A percentile compares a stretch with the other conserved stretches of the same genome.
Evolutionary conservation across 2,797 vertebrate genomes (phyloP).

Genomic region (Coccyzus lansbergi): DNA sequence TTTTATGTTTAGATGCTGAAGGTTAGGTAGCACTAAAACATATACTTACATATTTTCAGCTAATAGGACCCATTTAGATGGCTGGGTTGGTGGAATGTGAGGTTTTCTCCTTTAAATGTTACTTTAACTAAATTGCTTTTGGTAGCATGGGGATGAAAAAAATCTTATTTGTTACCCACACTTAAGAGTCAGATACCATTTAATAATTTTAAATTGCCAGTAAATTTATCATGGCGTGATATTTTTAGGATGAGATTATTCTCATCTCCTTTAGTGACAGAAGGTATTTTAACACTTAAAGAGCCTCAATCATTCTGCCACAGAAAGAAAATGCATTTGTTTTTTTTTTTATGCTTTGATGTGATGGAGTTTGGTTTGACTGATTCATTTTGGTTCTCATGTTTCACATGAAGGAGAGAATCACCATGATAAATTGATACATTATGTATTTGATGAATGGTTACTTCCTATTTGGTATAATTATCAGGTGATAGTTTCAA

Average conservation of each 20-base stretch:
- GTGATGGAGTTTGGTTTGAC: conserved; percentile 55
- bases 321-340: conserved; percentile 28
- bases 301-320: neutral
- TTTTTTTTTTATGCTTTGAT: conserved; percentile 2
- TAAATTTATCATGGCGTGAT: conserved; percentile 20
- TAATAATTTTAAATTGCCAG: conserved; percentile 33
- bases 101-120: neutral
- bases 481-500: conserved; percentile 74
- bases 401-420: conserved; percentile 45
- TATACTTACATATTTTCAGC: neutral
- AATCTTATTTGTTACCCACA: neutral
- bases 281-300: conserved; percentile 9
- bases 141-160: neutral
- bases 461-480: conserved; percentile 76
- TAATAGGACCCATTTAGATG: neutral
- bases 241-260: conserved; percentile 20
- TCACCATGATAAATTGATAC: conserved; percentile 75
- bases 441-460: conserved; percentile 78
- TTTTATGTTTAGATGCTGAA: neutral
- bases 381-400: conserved; percentile 69
- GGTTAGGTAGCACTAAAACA: neutral
- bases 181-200: neutral
- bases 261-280: conserved; percentile 19
- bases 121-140: neutral
- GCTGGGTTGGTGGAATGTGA: neutral